Evolutionary conservation across 2,888 invertebrate species (phyloP).

Genomic region (Phengaris alcon): DNA sequence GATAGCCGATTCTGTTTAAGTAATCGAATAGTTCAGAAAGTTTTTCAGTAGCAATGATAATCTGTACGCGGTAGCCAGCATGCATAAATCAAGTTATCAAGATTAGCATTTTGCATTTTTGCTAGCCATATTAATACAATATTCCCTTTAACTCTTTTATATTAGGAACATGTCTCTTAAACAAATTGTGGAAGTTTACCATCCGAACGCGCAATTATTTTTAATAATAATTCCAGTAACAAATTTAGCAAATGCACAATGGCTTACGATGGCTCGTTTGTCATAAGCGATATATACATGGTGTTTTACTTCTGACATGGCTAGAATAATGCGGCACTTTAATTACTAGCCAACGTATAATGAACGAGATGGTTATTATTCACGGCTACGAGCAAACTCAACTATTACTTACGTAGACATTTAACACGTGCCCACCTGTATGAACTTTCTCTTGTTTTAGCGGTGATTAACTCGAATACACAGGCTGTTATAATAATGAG

Average conservation of each 20-base stretch:
- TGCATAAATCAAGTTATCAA: too few relatives aligned
- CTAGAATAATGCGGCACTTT: slow-evolving; percentile 51
- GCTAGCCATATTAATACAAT: too few relatives aligned
- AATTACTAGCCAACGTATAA: slow-evolving; percentile 56
- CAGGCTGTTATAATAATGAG: slow-evolving; percentile 13
- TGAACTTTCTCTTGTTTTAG: slow-evolving; percentile 40
- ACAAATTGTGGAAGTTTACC: background rate
- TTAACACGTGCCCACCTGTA: slow-evolving; percentile 51
- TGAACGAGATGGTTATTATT: slow-evolving; percentile 69
- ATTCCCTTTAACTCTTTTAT: too few relatives aligned
- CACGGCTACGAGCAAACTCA: slow-evolving; percentile 57
- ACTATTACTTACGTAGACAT: slow-evolving; percentile 66
- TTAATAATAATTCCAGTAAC: slow-evolving; percentile 15
- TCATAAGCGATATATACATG: slow-evolving; percentile 29
- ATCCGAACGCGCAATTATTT: background rate
- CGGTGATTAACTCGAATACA: slow-evolving; percentile 26
- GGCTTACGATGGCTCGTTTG: slow-evolving; percentile 18
- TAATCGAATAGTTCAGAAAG: too few relatives aligned
- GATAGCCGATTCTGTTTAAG: too few relatives aligned
- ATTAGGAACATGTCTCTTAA: background rate
- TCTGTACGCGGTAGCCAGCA: too few relatives aligned
- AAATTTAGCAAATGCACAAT: slow-evolving; percentile 19
- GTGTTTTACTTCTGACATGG: slow-evolving; percentile 39
- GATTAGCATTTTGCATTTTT: too few relatives aligned
- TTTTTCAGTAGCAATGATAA: too few relatives aligned